Evolutionary conservation across 2,888 invertebrate species (phyloP).

Genomic region (Nemotelus nigrinus): DNA sequence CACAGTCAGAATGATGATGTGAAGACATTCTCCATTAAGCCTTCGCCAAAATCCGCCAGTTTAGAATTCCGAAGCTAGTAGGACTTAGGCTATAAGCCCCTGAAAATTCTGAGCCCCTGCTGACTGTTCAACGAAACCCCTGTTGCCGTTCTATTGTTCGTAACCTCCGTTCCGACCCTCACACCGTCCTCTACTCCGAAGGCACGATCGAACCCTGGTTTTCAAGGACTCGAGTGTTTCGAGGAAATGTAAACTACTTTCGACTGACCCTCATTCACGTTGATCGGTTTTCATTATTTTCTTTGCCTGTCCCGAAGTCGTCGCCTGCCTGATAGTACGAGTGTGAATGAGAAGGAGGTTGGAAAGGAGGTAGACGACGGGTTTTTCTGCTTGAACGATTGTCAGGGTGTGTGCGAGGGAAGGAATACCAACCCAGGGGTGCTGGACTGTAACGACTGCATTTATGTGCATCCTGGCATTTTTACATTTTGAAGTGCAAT

Average conservation of each 20-base stretch:
- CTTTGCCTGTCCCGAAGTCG: constrained; percentile 1
- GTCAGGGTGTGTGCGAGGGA: neutral
- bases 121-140: constrained; percentile 13
- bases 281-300: constrained; percentile 11
- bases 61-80: too few species aligned
- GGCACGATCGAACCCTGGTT: neutral
- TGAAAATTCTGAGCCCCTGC: neutral
- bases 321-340: neutral
- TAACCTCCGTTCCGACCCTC: neutral
- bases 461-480: neutral
- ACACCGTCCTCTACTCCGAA: neutral
- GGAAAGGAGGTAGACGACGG: neutral
- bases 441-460: neutral
- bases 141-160: neutral
- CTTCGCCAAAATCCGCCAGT: too few species aligned
- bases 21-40: too few species aligned
- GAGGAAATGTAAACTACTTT: constrained; percentile 26
- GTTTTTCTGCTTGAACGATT: neutral
- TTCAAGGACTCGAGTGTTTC: constrained; percentile 3
- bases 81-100: too few species aligned
- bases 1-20: neutral
- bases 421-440: neutral
- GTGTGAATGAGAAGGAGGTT: neutral
- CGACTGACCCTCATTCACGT: constrained; percentile 30
- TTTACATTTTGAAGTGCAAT: constrained; percentile 15